Base-by-base conservation (phyloP, 2,113 vertebrate genomes). In the Barbus barbus region DNA sequence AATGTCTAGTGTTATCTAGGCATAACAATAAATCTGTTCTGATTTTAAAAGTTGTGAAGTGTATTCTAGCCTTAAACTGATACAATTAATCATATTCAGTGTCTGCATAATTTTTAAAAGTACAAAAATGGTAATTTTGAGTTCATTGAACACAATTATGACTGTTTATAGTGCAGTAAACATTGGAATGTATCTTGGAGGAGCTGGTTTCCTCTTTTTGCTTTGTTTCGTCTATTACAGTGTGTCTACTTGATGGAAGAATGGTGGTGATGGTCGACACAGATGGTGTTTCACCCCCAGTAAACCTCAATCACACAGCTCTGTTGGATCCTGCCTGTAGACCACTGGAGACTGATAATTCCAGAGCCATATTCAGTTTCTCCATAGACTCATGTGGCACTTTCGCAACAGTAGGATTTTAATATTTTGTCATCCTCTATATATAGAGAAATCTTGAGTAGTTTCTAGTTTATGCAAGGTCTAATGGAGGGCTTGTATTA, bases 211-310 rank as follows among this genome's bases (percentile, higher is more conserved):
- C 53, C 3, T 58, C 53, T 9, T n/a, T 58, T 58, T 58, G 20
- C 8, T 58, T 58, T 69, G 31, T 38, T 36, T 9, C 9, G 2
- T 33, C 28, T 84, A 36, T 38, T 26, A 36, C 75, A 92, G 92
- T 91, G 53, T 93, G 92, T 69, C 74, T 92, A 8, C 86, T 90
- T 56, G 87, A 93, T 53, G 88, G 89, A 22, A 87, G 87, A 12
- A 86, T 92, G 60, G 78, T 87, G 8, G 90, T 88, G 8, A 71
- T 90, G 22, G 82, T 90, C 8, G 78, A 91, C 18, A 80, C 84
- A 2, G 63, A 89, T 18, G 36, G 75, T 13, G 61, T 86, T 4
- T 84, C 83, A 33, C 89, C 90, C 4, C 16, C 36, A 1, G 71
- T 92, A 18, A 82, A 91, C 69, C 85, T 91, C 24, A 36, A 58